Evolutionary conservation across 2,888 invertebrate species (phyloP).

Genomic region (Spilarctia lutea): DNA sequence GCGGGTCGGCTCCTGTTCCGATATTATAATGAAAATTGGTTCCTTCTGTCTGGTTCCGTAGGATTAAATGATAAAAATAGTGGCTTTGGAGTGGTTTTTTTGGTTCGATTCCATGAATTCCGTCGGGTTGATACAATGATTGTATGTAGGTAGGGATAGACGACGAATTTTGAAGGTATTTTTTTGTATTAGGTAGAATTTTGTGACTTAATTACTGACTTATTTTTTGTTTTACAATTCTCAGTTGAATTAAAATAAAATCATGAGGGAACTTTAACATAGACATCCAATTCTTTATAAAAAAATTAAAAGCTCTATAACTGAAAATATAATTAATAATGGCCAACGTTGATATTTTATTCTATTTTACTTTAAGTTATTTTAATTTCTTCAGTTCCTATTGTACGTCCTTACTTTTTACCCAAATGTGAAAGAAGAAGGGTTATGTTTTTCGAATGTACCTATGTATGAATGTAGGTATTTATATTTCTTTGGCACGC

Average conservation of each 20-base stretch:
- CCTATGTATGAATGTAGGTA: too few relatives aligned
- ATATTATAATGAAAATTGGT: conserved; percentile 67
- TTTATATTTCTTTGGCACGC: too few relatives aligned
- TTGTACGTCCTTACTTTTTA: too few relatives aligned
- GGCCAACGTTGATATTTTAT: too few relatives aligned
- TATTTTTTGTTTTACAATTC: neutral
- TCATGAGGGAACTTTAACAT: too few relatives aligned
- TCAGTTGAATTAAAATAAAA: neutral
- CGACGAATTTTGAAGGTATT: neutral
- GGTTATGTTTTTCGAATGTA: too few relatives aligned
- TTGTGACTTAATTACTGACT: neutral
- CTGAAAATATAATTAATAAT: too few relatives aligned
- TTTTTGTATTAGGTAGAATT: neutral
- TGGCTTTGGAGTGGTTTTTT: conserved; percentile 34
- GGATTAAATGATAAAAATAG: conserved; percentile 39
- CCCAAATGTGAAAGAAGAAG: too few relatives aligned
- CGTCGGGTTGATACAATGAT: conserved; percentile 20
- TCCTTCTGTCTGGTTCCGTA: conserved; percentile 52
- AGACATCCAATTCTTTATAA: too few relatives aligned
- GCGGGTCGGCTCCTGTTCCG: conserved; percentile 71
- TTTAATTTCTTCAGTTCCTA: too few relatives aligned
- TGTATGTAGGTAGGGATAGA: conserved; percentile 19
- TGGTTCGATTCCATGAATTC: conserved; percentile 35
- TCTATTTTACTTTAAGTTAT: too few relatives aligned
- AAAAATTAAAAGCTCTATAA: too few relatives aligned